Evolutionary conservation across 1,140 invertebrate species (phyloP).

Genomic region (Chironomus striatipennis): DNA sequence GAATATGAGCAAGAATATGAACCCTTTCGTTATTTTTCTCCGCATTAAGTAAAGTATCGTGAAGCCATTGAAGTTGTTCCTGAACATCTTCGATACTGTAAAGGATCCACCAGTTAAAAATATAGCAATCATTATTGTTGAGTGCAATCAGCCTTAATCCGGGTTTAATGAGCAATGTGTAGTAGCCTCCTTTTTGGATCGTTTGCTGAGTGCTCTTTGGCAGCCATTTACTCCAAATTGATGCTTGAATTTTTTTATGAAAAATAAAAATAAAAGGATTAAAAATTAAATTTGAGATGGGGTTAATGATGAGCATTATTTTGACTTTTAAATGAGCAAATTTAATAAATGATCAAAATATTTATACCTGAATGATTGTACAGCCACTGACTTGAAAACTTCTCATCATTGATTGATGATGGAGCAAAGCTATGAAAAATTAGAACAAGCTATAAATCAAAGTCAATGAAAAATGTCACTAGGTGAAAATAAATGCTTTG

Average conservation of each 20-base stretch:
- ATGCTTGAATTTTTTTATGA: conserved; percentile 43
- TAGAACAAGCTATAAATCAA: no score
- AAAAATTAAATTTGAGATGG: conserved; percentile 26
- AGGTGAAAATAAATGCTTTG: neutral
- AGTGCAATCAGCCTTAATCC: conserved; percentile 59
- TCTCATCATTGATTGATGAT: conserved; percentile 38
- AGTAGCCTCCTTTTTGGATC: conserved; percentile 53
- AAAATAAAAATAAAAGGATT: neutral
- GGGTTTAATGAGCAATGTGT: conserved; percentile 48
- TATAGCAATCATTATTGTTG: conserved; percentile 51
- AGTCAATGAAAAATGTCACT: no score
- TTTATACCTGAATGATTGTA: conserved; percentile 30
- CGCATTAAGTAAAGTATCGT: conserved; percentile 56
- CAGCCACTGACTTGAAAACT: conserved; percentile 51
- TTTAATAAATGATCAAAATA: conserved; percentile 22
- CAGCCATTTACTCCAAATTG: conserved; percentile 53
- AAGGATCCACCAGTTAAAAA: conserved; percentile 46
- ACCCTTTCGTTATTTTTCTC: conserved; percentile 61
- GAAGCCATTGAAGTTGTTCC: conserved; percentile 66
- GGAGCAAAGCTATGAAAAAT: conserved; percentile 46
- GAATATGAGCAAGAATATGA: conserved; percentile 75
- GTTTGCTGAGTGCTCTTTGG: conserved; percentile 47
- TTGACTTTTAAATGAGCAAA: no score
- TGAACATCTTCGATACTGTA: conserved; percentile 51
- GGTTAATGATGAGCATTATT: conserved; percentile 9